phyloP scores from a whole-genome alignment of 2,888 invertebrate species.

The Epirrhoe alternata region DNA sequence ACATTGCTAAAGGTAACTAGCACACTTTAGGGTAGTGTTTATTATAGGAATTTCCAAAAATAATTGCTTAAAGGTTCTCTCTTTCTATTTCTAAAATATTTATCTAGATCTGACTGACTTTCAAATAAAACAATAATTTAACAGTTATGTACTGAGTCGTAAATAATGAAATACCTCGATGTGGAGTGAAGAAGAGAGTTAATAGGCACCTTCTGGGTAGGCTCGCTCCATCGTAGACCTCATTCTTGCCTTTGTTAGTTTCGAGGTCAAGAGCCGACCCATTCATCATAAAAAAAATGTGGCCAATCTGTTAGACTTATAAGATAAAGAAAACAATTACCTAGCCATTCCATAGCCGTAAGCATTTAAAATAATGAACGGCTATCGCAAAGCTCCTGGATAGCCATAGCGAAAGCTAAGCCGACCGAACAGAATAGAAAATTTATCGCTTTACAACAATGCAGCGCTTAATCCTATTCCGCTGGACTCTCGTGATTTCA shows the following conservation, averaged over 20 bases:
- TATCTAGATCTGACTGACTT: no score
- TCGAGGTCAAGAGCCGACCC: neutral
- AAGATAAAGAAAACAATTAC: neutral
- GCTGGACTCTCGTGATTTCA: conserved; percentile 64
- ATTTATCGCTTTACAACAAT: conserved; percentile 78
- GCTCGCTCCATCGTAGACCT: no score
- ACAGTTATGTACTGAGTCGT: no score
- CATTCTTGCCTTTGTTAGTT: no score
- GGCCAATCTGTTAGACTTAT: no score
- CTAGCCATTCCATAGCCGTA: neutral
- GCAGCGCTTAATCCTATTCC: conserved; percentile 68
- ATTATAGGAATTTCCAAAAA: conserved; percentile 2
- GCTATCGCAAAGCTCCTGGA: conserved; percentile 12
- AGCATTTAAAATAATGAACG: neutral
- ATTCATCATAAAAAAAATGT: no score
- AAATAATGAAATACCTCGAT: no score
- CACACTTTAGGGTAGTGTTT: conserved; percentile 56
- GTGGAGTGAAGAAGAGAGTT: no score
- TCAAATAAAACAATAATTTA: no score
- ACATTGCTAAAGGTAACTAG: conserved; percentile 55
- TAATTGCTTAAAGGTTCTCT: no score
- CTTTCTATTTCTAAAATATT: no score
- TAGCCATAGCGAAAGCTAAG: conserved; percentile 59
- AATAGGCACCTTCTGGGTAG: no score
- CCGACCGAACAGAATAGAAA: conserved; percentile 66